Percentiles rank a stretch among this genome's conserved stretches.
phyloP scores from a whole-genome alignment of 2,797 vertebrate species.

The Paguma larvata region DNA sequence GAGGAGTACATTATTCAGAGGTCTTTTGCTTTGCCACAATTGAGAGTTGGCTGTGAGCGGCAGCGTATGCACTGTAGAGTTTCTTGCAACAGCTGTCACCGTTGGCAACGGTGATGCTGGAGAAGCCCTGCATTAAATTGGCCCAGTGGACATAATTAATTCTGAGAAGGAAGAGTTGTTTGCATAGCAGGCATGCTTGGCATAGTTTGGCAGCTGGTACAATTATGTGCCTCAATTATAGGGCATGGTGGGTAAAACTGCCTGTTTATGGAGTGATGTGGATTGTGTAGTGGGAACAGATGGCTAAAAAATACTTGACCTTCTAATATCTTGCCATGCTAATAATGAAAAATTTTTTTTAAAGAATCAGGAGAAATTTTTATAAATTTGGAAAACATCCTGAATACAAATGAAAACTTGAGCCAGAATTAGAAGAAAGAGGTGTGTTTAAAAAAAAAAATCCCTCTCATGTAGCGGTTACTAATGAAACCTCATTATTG shows the following conservation, averaged over 20 bases:
- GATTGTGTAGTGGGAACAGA: constrained; percentile 78
- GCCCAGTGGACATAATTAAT: constrained; percentile 81
- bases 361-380: constrained; percentile 15
- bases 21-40: constrained; percentile 62
- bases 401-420: constrained; percentile 22
- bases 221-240: constrained; percentile 75
- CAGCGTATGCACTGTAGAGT: constrained; percentile 60
- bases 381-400: constrained; percentile 17
- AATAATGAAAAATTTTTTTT: constrained; percentile 42
- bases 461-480: constrained; percentile 35
- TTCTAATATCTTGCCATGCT: constrained; percentile 68
- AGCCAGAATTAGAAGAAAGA: constrained; percentile 45
- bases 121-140: constrained; percentile 78
- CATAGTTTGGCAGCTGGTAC: constrained; percentile 73
- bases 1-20: constrained; percentile 70
- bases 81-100: constrained; percentile 83
- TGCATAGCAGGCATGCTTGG: constrained; percentile 77
- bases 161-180: constrained; percentile 71
- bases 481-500: constrained; percentile 40
- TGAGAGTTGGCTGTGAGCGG: constrained; percentile 53
- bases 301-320: constrained; percentile 77
- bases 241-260: constrained; percentile 69
- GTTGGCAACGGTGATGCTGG: constrained; percentile 77
- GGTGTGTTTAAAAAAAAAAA: constrained; percentile 34
- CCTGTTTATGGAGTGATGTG: constrained; percentile 77